Evolutionary conservation across 2,888 invertebrate genomes (phyloP).

Genomic region (Trissonchulus sp.): DNA sequence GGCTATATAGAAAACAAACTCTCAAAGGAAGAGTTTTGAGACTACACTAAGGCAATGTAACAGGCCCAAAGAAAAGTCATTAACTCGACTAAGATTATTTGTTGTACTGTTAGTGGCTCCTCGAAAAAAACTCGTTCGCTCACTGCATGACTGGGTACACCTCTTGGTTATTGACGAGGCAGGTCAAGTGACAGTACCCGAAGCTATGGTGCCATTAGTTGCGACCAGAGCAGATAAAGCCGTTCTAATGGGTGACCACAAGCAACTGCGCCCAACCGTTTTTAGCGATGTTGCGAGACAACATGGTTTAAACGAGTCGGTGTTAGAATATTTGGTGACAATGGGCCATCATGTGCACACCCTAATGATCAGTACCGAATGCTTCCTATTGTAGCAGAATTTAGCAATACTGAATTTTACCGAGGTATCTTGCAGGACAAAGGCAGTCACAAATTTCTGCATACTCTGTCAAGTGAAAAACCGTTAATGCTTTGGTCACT

Average conservation of each 20-base stretch:
- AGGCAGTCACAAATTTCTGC: neutral
- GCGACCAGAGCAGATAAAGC: neutral
- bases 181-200: constrained; percentile 2
- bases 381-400: neutral
- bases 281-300: neutral
- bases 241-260: constrained; percentile 1
- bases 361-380: constrained; percentile 7
- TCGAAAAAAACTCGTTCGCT: neutral
- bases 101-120: neutral
- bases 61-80: neutral
- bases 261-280: constrained; percentile 1
- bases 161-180: neutral
- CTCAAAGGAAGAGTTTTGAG: neutral
- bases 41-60: neutral
- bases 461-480: constrained; percentile 10
- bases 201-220: constrained; percentile 1
- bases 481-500: neutral
- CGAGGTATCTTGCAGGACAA: neutral
- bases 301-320: neutral
- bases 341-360: neutral
- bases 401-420: constrained; percentile 3
- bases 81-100: neutral
- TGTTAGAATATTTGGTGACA: neutral
- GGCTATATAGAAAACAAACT: neutral
- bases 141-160: neutral